phyloP scores from a whole-genome alignment of 1,140 invertebrate species.

The Drepana arcuata region DNA sequence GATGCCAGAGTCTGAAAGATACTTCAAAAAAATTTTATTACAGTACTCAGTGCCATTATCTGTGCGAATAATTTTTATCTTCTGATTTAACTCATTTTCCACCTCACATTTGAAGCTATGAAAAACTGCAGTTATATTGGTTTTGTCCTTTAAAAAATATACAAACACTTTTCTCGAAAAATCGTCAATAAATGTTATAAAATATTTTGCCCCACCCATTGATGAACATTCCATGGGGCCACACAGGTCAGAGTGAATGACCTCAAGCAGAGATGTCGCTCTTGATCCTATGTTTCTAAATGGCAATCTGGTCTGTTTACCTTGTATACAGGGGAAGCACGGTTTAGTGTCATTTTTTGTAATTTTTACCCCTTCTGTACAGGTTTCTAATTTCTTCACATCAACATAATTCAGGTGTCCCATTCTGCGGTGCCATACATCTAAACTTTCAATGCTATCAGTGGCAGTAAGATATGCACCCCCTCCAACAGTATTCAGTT shows the following conservation, averaged over 20 bases:
- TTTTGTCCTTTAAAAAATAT: neutral
- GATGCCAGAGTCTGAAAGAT: neutral
- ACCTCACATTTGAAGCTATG: neutral
- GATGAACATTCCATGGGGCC: neutral
- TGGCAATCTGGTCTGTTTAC: constrained; percentile 6
- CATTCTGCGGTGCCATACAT: no score
- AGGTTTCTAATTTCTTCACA: no score
- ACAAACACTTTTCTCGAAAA: neutral
- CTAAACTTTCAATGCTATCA: no score
- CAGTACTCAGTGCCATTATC: neutral
- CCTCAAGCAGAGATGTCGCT: constrained; percentile 3
- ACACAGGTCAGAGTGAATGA: constrained; percentile 1
- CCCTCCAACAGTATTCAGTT: constrained; percentile 7
- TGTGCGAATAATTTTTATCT: neutral
- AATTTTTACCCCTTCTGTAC: no score
- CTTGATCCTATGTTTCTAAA: constrained; percentile 5
- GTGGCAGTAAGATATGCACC: no score
- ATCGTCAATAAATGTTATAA: constrained; percentile 1
- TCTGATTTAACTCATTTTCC: neutral
- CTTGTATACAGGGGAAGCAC: constrained; percentile 4
- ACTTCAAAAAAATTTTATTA: neutral
- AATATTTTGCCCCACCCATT: constrained; percentile 1
- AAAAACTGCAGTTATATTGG: neutral
- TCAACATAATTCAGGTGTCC: no score
- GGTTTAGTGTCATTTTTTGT: no score